phyloP scores from a whole-genome alignment of 2,888 invertebrate genomes.

The Tromatobia lineatoria region DNA sequence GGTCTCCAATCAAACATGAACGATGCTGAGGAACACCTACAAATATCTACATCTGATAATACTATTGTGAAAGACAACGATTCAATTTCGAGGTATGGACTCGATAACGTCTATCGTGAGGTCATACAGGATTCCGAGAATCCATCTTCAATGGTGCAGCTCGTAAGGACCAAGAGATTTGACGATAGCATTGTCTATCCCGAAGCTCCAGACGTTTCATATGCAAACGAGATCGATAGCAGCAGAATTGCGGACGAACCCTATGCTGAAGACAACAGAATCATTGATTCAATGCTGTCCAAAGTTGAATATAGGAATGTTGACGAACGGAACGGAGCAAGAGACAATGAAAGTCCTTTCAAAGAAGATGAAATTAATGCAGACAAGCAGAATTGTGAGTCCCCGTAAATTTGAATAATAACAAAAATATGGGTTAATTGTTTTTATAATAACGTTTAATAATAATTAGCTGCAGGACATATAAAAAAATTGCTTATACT shows the following conservation, averaged over 20 bases:
- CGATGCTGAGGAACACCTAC: neutral
- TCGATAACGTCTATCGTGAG: conserved; percentile 69
- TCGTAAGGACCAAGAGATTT: conserved; percentile 63
- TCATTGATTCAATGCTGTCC: conserved; percentile 67
- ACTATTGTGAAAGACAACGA: conserved; percentile 44
- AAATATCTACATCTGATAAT: neutral
- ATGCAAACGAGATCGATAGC: conserved; percentile 41
- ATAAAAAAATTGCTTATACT: no score
- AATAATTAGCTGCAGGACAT: no score
- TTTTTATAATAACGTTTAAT: no score
- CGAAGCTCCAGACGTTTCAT: conserved; percentile 30
- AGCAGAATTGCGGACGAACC: conserved; percentile 36
- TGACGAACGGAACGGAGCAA: conserved; percentile 8
- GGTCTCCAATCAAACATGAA: neutral
- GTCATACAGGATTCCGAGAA: conserved; percentile 39
- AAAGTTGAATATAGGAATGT: conserved; percentile 60
- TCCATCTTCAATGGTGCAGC: conserved; percentile 42
- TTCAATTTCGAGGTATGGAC: conserved; percentile 43
- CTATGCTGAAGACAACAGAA: conserved; percentile 63
- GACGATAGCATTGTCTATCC: conserved; percentile 30
- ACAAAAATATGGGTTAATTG: no score
- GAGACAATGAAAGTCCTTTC: neutral
- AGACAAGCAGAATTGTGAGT: neutral
- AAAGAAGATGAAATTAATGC: conserved; percentile 16
- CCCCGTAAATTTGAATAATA: no score